Evolutionary conservation across 1,140 invertebrate species (phyloP).

Genomic region (Hirudo medicinalis): DNA sequence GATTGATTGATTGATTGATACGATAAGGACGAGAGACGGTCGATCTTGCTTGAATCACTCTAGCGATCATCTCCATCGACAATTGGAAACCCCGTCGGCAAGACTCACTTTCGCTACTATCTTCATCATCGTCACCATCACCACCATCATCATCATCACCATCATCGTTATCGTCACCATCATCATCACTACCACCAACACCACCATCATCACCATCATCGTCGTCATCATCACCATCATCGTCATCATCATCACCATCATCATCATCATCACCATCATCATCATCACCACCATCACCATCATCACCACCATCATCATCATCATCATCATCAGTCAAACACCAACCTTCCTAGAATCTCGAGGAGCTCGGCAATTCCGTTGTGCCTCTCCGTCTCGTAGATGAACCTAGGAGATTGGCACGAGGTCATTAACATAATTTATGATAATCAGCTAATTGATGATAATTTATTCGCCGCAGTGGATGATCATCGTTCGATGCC

Average conservation of each 20-base stretch:
- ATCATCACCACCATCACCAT: neutral
- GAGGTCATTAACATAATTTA: too few relatives aligned
- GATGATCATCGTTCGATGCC: too few relatives aligned
- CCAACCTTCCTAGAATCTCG: conserved; percentile 40
- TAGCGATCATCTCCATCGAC: too few relatives aligned
- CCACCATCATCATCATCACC: neutral
- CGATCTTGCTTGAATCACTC: too few relatives aligned
- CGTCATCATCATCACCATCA: neutral
- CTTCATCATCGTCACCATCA: neutral
- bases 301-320: neutral
- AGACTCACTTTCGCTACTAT: too few relatives aligned
- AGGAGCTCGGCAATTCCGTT: conserved; percentile 27
- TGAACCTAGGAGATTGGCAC: conserved; percentile 25
- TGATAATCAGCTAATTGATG: too few relatives aligned
- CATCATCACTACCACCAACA: neutral
- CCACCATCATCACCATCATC: neutral
- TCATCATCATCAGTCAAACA: neutral
- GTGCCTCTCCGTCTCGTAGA: conserved; percentile 29
- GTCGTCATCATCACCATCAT: too few relatives aligned
- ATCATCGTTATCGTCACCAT: neutral
- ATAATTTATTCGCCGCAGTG: too few relatives aligned
- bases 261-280: neutral
- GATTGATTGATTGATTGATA: neutral
- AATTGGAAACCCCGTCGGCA: too few relatives aligned
- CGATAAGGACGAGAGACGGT: too few relatives aligned